Percentiles rank a stretch among this genome's conserved stretches.
phyloP scores from a whole-genome alignment of 2,888 invertebrate genomes.

The Helicoverpa assulta region DNA sequence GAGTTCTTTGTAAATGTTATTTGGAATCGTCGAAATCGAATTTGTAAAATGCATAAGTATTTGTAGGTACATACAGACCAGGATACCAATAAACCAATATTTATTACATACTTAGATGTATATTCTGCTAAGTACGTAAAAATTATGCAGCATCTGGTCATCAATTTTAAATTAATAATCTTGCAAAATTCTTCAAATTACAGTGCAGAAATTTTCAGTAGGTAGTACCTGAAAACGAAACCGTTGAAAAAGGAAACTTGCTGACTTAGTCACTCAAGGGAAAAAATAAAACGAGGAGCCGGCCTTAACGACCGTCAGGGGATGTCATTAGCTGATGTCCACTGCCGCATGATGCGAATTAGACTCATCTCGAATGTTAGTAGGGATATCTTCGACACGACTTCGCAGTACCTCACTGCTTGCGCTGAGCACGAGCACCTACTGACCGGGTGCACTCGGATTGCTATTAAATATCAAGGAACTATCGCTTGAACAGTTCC shows the following conservation, averaged over 20 bases:
- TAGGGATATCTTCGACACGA: conserved; percentile 37
- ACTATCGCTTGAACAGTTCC: neutral
- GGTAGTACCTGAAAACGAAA: conserved; percentile 70
- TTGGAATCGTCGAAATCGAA: no score
- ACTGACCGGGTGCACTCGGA: neutral
- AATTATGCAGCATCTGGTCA: neutral
- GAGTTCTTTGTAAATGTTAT: no score
- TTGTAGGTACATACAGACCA: no score
- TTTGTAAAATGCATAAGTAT: no score
- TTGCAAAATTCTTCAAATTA: conserved; percentile 9
- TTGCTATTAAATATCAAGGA: neutral
- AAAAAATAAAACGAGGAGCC: conserved; percentile 83
- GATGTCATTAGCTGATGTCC: conserved; percentile 85
- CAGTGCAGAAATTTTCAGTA: conserved; percentile 66
- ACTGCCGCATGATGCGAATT: conserved; percentile 81
- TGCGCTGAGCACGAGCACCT: neutral
- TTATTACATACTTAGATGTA: no score
- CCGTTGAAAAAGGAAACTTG: conserved; percentile 70
- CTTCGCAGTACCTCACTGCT: conserved; percentile 12
- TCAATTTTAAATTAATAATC: neutral
- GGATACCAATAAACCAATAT: no score
- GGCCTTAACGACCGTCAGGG: conserved; percentile 82
- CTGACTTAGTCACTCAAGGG: conserved; percentile 83
- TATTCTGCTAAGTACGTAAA: no score
- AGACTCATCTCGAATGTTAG: conserved; percentile 66